Evolutionary conservation across 2,888 invertebrate species (phyloP).

Genomic region (Beris chalybata): DNA sequence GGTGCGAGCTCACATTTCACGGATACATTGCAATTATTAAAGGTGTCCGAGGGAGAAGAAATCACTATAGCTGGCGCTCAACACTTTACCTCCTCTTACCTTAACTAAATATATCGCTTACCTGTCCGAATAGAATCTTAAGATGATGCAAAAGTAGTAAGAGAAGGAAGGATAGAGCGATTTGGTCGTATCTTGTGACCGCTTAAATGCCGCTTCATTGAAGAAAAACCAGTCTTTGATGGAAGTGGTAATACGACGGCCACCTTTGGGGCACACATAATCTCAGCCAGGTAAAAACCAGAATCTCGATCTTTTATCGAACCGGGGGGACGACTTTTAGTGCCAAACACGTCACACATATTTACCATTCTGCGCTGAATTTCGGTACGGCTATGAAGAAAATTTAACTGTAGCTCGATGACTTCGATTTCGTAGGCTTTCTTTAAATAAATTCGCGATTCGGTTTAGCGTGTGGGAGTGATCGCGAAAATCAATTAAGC

Average conservation of each 20-base stretch:
- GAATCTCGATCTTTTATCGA: slow-evolving; percentile 24
- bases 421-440: too few species aligned
- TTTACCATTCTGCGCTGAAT: neutral
- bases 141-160: too few species aligned
- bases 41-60: too few species aligned
- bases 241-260: slow-evolving; percentile 16
- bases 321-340: slow-evolving; percentile 14
- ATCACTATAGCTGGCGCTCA: too few species aligned
- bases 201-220: slow-evolving; percentile 16
- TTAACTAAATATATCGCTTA: too few species aligned
- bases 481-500: neutral
- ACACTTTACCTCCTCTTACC: too few species aligned
- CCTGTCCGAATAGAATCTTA: too few species aligned
- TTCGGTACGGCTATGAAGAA: neutral
- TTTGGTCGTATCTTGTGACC: slow-evolving; percentile 4
- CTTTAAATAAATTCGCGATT: neutral
- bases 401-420: neutral
- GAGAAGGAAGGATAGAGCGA: too few species aligned
- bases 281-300: slow-evolving; percentile 22
- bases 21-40: too few species aligned
- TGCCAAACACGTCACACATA: slow-evolving; percentile 26
- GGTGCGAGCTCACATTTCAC: too few species aligned
- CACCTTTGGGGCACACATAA: slow-evolving; percentile 18
- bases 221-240: slow-evolving; percentile 28
- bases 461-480: neutral